These are phyloP conservation scores for Pterostichus madidus DNA, from an alignment of 2,888 invertebrate species.

Conservation along the genomic window DNA sequence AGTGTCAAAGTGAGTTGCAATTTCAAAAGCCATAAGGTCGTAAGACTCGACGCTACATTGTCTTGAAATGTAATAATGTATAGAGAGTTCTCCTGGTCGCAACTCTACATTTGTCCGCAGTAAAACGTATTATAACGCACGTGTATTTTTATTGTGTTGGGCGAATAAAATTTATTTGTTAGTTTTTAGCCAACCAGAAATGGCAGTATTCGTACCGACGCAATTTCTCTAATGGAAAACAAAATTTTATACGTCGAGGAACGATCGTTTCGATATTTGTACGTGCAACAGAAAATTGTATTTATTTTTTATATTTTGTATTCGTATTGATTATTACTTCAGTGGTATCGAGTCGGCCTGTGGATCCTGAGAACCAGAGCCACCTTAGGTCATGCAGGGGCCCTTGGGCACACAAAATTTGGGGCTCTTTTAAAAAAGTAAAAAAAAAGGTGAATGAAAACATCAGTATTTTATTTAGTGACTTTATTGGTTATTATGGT, in stretches of 20 bases:
- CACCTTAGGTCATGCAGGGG: too few species aligned
- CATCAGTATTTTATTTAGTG: too few species aligned
- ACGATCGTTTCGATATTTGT: conserved; percentile 41
- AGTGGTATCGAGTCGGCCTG: too few species aligned
- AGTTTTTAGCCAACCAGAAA: conserved; percentile 57
- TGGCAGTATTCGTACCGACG: conserved; percentile 24
- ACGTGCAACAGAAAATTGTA: conserved; percentile 12
- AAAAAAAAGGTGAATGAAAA: too few species aligned
- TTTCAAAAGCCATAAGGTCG: conserved; percentile 60
- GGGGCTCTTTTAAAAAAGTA: too few species aligned
- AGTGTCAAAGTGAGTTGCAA: conserved; percentile 55
- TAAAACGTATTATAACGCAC: conserved; percentile 62
- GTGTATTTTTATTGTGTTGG: conserved; percentile 57
- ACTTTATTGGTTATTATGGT: too few species aligned
- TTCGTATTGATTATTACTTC: conserved; percentile 26
- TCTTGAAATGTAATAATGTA: conserved; percentile 56
- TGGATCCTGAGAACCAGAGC: too few species aligned
- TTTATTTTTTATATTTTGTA: not conserved
- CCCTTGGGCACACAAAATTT: too few species aligned
- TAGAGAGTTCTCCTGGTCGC: conserved; percentile 28
- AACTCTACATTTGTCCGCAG: conserved; percentile 25
- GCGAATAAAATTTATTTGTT: conserved; percentile 57
- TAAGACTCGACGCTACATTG: conserved; percentile 53
- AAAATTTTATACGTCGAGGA: conserved; percentile 35
- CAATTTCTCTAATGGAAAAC: conserved; percentile 60